Conservation (phyloP, 2,113 vertebrate genomes). For the Saccopteryx leptura region DNA sequence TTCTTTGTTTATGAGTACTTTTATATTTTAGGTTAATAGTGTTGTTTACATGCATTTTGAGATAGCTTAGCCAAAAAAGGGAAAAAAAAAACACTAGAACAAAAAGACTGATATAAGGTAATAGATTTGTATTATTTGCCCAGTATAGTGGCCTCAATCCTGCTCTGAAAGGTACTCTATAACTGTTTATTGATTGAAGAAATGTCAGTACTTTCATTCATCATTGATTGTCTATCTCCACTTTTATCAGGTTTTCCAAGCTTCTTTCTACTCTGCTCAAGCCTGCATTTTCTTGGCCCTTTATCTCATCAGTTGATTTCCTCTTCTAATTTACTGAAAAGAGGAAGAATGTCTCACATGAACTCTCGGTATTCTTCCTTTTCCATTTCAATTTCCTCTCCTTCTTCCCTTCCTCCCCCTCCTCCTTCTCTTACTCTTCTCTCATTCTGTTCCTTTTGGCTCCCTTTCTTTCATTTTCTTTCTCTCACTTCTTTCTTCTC, state of each 20-base stretch:
- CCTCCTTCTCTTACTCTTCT: not conserved
- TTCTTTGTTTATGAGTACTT: slow-evolving; percentile 4
- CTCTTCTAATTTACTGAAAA: not conserved
- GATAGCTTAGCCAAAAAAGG: not conserved
- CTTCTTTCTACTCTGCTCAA: not conserved
- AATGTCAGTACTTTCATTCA: not conserved
- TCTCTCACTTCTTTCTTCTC: not conserved
- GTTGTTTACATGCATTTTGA: not conserved
- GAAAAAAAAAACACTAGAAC: not conserved
- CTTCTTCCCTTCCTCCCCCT: not conserved
- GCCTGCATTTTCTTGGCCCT: not conserved
- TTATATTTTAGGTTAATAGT: slow-evolving; percentile 22
- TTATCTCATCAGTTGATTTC: not conserved
- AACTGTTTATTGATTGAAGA: slow-evolving; percentile 16
- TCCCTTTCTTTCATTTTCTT: not conserved
- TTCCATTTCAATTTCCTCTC: not conserved
- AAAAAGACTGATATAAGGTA: not conserved
- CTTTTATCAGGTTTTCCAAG: not conserved
- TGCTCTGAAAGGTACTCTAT: not conserved
- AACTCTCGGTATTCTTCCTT: not conserved
- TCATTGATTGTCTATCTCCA: not conserved
- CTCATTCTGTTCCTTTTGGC: not conserved
- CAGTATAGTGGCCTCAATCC: not conserved
- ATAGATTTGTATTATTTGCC: not conserved
- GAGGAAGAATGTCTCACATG: not conserved